Percentiles rank a stretch among this genome's conserved stretches.
Conservation (phyloP, 2,888 invertebrate species). For the Tethea ocularis region DNA sequence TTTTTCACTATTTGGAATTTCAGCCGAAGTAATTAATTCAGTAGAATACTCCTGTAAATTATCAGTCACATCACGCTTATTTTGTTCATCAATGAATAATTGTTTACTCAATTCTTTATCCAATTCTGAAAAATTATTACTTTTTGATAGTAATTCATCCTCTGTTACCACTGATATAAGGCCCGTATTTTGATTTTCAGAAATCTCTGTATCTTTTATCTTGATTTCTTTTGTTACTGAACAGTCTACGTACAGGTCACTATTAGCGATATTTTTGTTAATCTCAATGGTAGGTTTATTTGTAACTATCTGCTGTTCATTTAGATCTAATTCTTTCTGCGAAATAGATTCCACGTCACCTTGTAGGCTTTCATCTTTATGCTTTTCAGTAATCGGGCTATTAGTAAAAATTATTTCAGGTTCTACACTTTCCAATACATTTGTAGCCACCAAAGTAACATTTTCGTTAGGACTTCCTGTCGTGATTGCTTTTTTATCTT, state of each 20-base stretch:
- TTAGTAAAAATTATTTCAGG: slow-evolving; percentile 3
- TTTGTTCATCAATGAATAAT: not conserved
- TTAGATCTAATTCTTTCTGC: not conserved
- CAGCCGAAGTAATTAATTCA: not conserved
- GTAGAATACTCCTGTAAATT: not conserved
- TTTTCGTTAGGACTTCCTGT: slow-evolving; percentile 14
- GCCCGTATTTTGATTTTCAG: not conserved
- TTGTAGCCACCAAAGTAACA: too few species aligned
- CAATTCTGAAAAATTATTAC: not conserved
- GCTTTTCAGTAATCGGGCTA: not conserved
- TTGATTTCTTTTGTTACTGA: not conserved
- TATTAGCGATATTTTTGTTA: not conserved
- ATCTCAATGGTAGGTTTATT: not conserved
- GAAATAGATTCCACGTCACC: not conserved
- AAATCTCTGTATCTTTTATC: too few species aligned
- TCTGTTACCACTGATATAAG: not conserved
- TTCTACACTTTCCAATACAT: slow-evolving; percentile 14
- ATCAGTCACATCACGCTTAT: not conserved
- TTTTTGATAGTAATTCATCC: not conserved
- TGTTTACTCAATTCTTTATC: not conserved
- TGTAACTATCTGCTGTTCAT: not conserved
- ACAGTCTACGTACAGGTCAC: not conserved
- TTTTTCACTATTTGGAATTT: not conserved
- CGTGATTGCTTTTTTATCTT: slow-evolving; percentile 14
- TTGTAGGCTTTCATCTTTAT: slow-evolving; percentile 1